A percentile compares a stretch with the other conserved stretches of the same genome.
Conservation (phyloP, 2,113 vertebrate genomes). For the Brachypodius melanocephalos region DNA sequence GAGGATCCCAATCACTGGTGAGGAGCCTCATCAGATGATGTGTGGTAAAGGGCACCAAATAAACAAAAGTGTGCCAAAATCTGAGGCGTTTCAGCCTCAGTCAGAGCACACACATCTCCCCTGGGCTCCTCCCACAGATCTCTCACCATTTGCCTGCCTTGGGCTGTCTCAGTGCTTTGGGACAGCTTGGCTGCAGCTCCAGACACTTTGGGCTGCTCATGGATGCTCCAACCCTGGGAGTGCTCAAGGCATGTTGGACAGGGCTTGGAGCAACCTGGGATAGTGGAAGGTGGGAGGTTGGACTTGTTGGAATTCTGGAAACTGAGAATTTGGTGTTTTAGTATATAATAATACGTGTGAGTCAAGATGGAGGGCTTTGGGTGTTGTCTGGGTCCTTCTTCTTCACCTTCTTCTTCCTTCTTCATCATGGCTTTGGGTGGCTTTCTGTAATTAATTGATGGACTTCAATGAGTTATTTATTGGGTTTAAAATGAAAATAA, state of each 20-base stretch:
- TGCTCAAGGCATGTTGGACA: fast-evolving
- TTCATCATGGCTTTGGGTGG: no score
- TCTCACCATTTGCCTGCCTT: background rate
- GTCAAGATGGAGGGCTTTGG: no score
- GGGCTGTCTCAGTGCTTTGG: fast-evolving
- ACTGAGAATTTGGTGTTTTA: no score
- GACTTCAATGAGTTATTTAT: no score
- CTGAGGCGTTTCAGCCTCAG: background rate
- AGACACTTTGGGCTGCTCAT: background rate
- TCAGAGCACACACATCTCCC: background rate
- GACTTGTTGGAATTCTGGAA: no score
- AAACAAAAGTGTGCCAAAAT: background rate
- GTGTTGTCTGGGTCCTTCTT: no score
- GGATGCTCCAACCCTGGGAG: background rate
- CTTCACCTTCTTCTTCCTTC: no score
- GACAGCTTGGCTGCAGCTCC: background rate
- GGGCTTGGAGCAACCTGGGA: background rate
- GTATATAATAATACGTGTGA: no score
- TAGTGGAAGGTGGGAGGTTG: background rate
- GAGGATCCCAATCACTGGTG: background rate
- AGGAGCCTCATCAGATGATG: background rate
- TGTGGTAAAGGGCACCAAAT: background rate
- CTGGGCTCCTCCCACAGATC: background rate
- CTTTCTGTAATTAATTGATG: no score
- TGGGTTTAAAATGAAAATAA: no score